Percentiles rank a stretch among this genome's conserved stretches.
These are phyloP conservation scores for Oreochromis spilurus DNA, from an alignment of 2,113 vertebrate genomes.

Conservation along the genomic window DNA sequence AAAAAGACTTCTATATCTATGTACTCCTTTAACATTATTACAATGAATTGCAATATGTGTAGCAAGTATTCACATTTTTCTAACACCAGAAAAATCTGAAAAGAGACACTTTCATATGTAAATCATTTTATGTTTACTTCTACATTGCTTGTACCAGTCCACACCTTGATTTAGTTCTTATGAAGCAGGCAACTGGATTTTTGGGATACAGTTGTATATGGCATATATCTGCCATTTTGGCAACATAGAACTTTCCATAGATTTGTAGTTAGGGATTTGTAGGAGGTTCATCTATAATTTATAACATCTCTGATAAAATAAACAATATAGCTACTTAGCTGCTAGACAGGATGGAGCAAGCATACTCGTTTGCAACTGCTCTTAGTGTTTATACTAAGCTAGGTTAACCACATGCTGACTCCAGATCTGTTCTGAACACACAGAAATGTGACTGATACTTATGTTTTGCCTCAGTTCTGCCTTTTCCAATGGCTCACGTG, in stretches of 20 bases:
- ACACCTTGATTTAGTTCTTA: not conserved
- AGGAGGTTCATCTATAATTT: not conserved
- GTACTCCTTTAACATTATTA: not conserved
- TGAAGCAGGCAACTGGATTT: not conserved
- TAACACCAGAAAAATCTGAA: not conserved
- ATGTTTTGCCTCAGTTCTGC: not conserved
- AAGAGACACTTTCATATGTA: not conserved
- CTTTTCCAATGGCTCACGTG: not conserved
- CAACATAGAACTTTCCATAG: not conserved
- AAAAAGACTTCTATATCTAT: not conserved
- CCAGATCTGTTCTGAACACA: not conserved
- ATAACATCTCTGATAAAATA: not conserved
- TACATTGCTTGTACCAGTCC: not conserved
- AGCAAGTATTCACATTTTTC: not conserved
- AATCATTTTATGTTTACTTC: not conserved
- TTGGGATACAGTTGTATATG: no score
- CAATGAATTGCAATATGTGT: not conserved
- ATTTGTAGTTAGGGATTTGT: not conserved
- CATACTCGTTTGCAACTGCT: not conserved
- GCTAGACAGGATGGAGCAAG: not conserved
- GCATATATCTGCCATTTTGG: not conserved
- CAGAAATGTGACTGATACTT: not conserved
- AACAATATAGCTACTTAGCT: not conserved
- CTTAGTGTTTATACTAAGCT: not conserved
- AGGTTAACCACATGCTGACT: not conserved